Conservation (phyloP, 1,140 invertebrate genomes). For the Drosophila pallidifrons region DNA sequence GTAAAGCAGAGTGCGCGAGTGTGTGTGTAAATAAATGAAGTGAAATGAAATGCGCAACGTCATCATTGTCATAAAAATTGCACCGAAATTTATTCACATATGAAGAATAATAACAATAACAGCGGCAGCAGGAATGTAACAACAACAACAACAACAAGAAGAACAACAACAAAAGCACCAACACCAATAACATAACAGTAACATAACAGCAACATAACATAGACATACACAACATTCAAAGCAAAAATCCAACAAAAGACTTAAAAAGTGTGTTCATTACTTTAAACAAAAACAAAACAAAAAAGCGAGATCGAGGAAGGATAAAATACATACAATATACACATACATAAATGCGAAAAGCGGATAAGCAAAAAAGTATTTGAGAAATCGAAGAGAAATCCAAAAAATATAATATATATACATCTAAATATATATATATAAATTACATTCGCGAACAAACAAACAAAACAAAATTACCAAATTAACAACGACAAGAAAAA, state of each 20-base stretch:
- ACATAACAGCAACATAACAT: conserved; percentile 45
- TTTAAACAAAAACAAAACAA: conserved; percentile 60
- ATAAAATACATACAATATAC: conserved; percentile 34
- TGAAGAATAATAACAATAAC: neutral
- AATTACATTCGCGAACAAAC: conserved; percentile 5
- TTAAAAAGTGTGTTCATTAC: conserved; percentile 78
- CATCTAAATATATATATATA: conserved; percentile 10
- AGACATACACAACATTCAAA: conserved; percentile 45
- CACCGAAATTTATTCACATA: conserved; percentile 7
- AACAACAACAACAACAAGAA: conserved; percentile 38
- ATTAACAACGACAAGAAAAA: conserved; percentile 44
- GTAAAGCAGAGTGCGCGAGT: conserved; percentile 7
- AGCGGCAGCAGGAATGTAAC: neutral
- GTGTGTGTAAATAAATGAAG: conserved; percentile 25
- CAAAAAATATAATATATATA: conserved; percentile 21
- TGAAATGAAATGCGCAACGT: conserved; percentile 22
- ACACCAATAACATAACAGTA: conserved; percentile 27
- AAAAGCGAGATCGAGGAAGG: conserved; percentile 31
- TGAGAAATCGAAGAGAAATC: conserved; percentile 20
- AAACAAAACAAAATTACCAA: conserved; percentile 45
- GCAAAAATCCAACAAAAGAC: conserved; percentile 71
- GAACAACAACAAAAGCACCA: conserved; percentile 36
- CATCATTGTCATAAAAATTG: conserved; percentile 32
- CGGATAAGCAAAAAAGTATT: conserved; percentile 21
- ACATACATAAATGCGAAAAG: conserved; percentile 16